Evolutionary conservation across 2,888 invertebrate species (phyloP).

Genomic region (Lithophane socia): DNA sequence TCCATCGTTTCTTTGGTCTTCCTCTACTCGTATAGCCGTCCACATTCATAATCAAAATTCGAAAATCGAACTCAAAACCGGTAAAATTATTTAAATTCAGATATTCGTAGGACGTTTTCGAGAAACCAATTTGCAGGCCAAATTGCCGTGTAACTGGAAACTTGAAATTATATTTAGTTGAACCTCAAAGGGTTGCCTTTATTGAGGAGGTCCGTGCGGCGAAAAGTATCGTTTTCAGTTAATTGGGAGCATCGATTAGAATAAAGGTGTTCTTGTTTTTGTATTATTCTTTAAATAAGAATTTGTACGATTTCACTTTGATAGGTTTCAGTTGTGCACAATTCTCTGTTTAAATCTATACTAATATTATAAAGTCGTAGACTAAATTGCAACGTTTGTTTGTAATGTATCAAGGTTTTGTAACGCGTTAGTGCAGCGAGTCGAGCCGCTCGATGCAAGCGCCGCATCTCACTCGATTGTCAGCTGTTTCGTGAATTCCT

Average conservation of each 20-base stretch:
- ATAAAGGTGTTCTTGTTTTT: background rate
- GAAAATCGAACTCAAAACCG: background rate
- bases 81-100: constrained; percentile 15
- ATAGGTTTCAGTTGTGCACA: background rate
- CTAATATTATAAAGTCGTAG: no score
- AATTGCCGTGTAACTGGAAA: constrained; percentile 48
- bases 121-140: constrained; percentile 43
- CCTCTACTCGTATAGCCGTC: no score
- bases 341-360: no score
- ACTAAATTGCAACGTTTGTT: no score
- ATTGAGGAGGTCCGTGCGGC: constrained; percentile 6
- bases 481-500: no score
- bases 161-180: constrained; percentile 58
- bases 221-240: constrained; percentile 38
- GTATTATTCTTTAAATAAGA: no score
- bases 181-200: constrained; percentile 32
- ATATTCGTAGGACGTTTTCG: background rate
- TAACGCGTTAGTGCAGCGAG: no score
- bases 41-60: no score
- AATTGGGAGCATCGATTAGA: constrained; percentile 29
- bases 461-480: no score
- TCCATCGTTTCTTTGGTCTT: no score
- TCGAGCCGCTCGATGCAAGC: no score
- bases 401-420: no score
- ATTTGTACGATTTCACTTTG: background rate